Percentiles rank a stretch among this genome's conserved stretches.
Conservation (phyloP, 2,888 invertebrate species). For the Mactromeris polynyma region DNA sequence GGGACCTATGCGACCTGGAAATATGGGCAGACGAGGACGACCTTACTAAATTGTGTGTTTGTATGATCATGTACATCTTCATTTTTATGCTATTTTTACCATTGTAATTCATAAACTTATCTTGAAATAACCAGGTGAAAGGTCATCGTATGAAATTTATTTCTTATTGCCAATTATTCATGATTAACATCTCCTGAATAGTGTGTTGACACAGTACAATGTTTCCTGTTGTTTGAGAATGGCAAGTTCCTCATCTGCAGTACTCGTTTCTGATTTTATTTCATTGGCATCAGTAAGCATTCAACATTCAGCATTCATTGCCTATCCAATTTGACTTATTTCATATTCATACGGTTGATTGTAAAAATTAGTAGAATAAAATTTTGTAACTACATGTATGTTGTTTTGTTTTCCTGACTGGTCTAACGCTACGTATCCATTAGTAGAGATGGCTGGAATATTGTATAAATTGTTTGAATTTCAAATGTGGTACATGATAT, state of each 20-base stretch:
- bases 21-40: conserved; percentile 68
- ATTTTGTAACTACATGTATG: not conserved
- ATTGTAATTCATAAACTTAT: not conserved
- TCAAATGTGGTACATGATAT: too few relatives aligned
- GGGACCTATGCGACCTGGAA: conserved; percentile 66
- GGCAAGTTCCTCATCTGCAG: not conserved
- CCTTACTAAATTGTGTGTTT: conserved; percentile 60
- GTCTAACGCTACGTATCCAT: too few relatives aligned
- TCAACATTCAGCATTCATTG: not conserved
- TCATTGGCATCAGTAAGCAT: not conserved
- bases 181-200: too few relatives aligned
- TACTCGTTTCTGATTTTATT: not conserved
- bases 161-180: too few relatives aligned
- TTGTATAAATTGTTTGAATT: too few relatives aligned
- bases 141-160: too few relatives aligned
- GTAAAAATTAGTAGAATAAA: not conserved
- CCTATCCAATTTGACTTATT: too few relatives aligned
- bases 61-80: too few relatives aligned
- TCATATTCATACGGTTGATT: not conserved
- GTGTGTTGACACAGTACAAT: too few relatives aligned
- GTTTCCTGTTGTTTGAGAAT: too few relatives aligned
- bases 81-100: not conserved
- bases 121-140: not conserved
- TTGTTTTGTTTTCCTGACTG: not conserved
- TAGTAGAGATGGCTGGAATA: too few relatives aligned